Evolutionary conservation across 2,888 invertebrate genomes (phyloP), one percentile per base, ranked within the genome.

Genomic region (Andrena trimmerana): DNA sequence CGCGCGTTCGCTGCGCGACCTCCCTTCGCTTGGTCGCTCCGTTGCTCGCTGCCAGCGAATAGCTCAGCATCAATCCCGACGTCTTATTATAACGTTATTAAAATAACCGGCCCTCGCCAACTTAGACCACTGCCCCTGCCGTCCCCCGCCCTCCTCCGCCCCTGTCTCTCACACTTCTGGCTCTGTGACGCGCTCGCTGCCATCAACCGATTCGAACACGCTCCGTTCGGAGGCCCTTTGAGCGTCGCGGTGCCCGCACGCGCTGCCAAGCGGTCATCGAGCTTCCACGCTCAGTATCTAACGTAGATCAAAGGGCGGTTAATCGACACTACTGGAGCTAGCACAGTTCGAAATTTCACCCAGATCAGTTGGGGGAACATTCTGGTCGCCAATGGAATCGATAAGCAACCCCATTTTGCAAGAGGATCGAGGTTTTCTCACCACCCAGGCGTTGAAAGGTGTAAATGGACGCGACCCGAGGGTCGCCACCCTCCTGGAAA

Each of bases 21-120:
- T 91, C 92, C 88, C 57, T 57, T 57, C 57, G 57, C 8, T 27
- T 27, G 24, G 57, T 0, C 13, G 27, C 24, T 13, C 24, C 54
- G 54, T 24, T 54, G 91, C 89, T 89, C 90, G 90, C 89, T 93
- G 93, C 93, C 93, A 93, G 91, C 93, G 90, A 93, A 94, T 94
- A 94, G 93, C 93, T 93, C 89, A 93, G 91, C 94, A 93, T 94
- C 93, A 94, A 94, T 93, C 92, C 92, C 92, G 91, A 93, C 92
- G 93, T 93, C 94, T 93, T 94, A 94, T 94, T 94, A 94, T 93
- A 94, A 93, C 93, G 93, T 93, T 94, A 94, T 93, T 93, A 93
- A 93, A 93, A 93, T 94, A 94, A 93, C 93, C 91, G 90, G 87
- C 87, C 90, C 88, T 89, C 88, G 87, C 87, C 85, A 84, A 85